Conservation (phyloP, 2,888 invertebrate genomes). For the Sylvicola cinctus region DNA sequence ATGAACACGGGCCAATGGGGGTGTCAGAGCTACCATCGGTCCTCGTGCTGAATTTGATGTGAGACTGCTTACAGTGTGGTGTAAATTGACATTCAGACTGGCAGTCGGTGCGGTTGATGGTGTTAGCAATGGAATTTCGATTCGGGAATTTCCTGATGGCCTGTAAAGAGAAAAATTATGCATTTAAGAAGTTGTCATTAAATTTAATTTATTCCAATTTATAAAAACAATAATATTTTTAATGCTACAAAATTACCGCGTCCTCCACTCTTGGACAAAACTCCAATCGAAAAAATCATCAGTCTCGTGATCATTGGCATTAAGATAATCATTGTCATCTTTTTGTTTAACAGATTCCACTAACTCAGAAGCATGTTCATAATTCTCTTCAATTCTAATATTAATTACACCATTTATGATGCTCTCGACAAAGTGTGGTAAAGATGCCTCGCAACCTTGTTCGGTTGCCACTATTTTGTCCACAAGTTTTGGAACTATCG, state of each 20-base stretch:
- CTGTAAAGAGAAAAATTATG: no score
- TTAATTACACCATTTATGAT: constrained; percentile 33
- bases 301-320: constrained; percentile 11
- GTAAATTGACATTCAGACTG: no score
- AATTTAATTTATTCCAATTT: no score
- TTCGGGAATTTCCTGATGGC: constrained; percentile 29
- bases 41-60: background rate
- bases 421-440: constrained; percentile 26
- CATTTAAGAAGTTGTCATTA: no score
- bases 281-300: constrained; percentile 44
- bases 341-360: constrained; percentile 19
- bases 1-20: constrained; percentile 16
- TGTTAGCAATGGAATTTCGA: constrained; percentile 21
- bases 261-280: constrained; percentile 52
- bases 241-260: constrained; percentile 28
- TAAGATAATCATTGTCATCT: constrained; percentile 7
- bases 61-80: no score
- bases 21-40: constrained; percentile 8
- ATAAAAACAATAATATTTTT: no score
- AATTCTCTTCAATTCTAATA: constrained; percentile 39
- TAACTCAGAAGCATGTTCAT: constrained; percentile 33
- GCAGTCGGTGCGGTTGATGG: constrained; percentile 6
- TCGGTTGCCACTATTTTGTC: constrained; percentile 3
- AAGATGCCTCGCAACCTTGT: constrained; percentile 13
- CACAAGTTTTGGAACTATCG: background rate